Conservation (phyloP, 1,140 invertebrate genomes). For the Lepidotrigona ventralis region DNA sequence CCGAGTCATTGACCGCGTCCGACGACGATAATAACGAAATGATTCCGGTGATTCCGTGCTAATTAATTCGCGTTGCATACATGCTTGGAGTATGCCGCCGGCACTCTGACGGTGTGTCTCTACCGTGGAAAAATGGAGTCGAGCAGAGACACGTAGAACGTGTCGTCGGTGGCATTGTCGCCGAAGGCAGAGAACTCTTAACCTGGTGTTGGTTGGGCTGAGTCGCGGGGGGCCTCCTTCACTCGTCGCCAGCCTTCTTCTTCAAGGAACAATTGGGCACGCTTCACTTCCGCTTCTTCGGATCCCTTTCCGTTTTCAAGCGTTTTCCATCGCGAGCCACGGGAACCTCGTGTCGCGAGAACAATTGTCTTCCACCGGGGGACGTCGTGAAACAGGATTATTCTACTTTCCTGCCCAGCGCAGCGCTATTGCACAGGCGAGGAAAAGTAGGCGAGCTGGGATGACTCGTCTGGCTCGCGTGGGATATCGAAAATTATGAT, state of each 20-base stretch:
- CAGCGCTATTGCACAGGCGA: not conserved
- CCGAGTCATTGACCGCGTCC: conserved; percentile 39
- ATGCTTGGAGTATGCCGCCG: not conserved
- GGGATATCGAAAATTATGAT: not conserved
- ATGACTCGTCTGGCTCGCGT: not conserved
- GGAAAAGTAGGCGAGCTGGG: not conserved
- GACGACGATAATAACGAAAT: conserved; percentile 31
- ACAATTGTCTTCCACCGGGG: not conserved
- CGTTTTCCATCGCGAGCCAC: not conserved
- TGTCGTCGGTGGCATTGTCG: conserved; percentile 26
- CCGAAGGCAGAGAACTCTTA: conserved; percentile 15
- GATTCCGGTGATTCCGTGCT: conserved; percentile 41
- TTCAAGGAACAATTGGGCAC: conserved; percentile 21
- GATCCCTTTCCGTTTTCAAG: conserved; percentile 15
- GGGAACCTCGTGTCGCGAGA: not conserved
- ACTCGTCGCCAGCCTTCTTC: not conserved
- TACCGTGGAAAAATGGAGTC: not conserved
- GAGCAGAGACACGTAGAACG: not conserved
- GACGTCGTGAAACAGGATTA: not conserved
- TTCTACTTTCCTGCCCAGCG: not conserved
- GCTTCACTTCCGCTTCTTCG: conserved; percentile 35
- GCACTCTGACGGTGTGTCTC: not conserved
- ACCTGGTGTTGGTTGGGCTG: no score
- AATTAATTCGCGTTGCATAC: conserved; percentile 38
- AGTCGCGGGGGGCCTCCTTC: not conserved